phyloP scores from a whole-genome alignment of 2,797 vertebrate genomes.

The Hybognathus amarus region DNA sequence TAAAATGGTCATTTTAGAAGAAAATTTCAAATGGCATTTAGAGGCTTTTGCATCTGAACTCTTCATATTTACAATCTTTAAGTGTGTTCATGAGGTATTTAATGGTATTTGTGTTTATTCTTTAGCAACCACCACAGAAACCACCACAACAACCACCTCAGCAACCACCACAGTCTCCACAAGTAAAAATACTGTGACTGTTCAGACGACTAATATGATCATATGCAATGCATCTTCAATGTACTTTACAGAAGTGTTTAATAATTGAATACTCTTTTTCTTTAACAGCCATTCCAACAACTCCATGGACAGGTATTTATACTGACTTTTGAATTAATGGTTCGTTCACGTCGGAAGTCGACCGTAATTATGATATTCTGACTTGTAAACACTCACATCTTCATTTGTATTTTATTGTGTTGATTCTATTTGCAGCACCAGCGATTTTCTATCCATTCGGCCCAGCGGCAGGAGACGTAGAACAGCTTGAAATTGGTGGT shows the following conservation, averaged over 20 bases:
- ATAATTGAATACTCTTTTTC: neutral
- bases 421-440: neutral
- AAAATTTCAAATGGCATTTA: too few species aligned
- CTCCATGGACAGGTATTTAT: neutral
- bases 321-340: rapidly evolving
- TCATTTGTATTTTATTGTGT: neutral
- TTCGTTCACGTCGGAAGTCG: rapidly evolving
- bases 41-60: too few species aligned
- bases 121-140: neutral
- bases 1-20: too few species aligned
- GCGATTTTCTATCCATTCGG: neutral
- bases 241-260: neutral
- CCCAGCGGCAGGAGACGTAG: neutral
- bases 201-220: neutral
- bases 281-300: neutral
- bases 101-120: neutral
- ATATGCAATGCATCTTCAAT: neutral
- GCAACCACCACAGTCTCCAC: neutral
- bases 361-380: neutral
- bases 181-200: neutral
- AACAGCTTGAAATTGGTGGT: rapidly evolving
- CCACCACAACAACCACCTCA: too few species aligned
- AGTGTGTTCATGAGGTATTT: neutral
- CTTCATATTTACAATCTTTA: too few species aligned
- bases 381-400: neutral